Base-by-base conservation (phyloP, 2,797 vertebrate species). In the Peromyscus attwateri region DNA sequence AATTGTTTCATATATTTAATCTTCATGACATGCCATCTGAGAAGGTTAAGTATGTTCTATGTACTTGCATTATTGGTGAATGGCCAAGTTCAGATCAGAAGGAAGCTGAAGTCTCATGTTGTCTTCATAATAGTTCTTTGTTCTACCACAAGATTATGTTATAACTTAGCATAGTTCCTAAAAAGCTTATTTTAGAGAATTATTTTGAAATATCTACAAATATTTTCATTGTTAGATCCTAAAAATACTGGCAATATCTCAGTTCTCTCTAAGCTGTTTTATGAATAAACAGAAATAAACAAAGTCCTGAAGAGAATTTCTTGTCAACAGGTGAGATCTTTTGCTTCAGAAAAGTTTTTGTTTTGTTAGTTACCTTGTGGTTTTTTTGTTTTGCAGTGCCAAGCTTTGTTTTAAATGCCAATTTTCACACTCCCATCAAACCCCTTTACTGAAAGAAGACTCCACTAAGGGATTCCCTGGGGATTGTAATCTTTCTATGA, bases 351-450 rank as follows among this genome's bases (percentile, higher is more conserved):
- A 92, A 93, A 0, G 49, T 75, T 95, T 97, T 94, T 94, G 88
- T 92, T 97, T 97, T 70, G 66, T 95, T 95, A 71, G 25, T 84
- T 66, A 12, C 13, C 13, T 23, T 71, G 9, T 46, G 9, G 21
- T 55, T 70, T 52, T 89, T 70, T 89, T 90, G 79, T 80, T 96
- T 91, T 97, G 80, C 94, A 96, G 92, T 79, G 76, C n/a, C 27
- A 25, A 17, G 1, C 49, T 70, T 94, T 96, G 87, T 79, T 96
- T 88, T 80, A 95, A 96, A 96, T 40, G 14, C 73, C 80, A 95
- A 52, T 95, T 96, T 97, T 95, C 92, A 92, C 75, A 95, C 34
- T 76, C 64, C 43, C 64, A 68, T 96, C 89, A 97, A 95, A 95
- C 83, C 91, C 43, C 57, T 96, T 60, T 79, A 73, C 91, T 95